Base-by-base conservation (phyloP, 2,888 invertebrate genomes). In the Parnassius smintheus region DNA sequence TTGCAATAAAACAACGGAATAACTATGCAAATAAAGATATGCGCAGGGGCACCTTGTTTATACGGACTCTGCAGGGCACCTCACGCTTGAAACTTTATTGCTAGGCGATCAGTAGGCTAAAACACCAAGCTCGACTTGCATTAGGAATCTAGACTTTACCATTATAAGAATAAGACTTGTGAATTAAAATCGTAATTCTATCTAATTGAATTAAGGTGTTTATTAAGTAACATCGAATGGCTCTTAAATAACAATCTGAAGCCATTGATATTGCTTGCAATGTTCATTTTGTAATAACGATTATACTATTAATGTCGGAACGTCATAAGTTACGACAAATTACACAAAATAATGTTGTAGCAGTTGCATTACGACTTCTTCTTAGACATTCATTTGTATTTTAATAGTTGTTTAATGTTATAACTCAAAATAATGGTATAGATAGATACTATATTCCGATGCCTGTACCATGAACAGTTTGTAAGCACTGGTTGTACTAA, bases 51-150 rank as follows among this genome's bases (percentile, higher is more conserved):
- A 81, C 73, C 76, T 75, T 76, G 80, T 75, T 78, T 78, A 80
- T 78, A 77, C 77, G 71, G 72, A 76, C 82, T 75, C 88, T 60
- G 81, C 85, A 80, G 88, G 88, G 81, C 75, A 78, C 79, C 86
- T 83, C 87, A 87, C 86, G 85, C 80, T 79, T 82, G 71, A 72
- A 75, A 80, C 84, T 78, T 79, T 80, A 74, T 80, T 75, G 74
- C 74, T 70, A 72, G 72, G 66, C 68, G 53, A 65, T 65, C 68
- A 59, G 67, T 68, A 68, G 69, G 59, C 65, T 63, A 63, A 58
- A 48, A 59, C 49, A 35, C 59, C 54, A 49, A 55, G 12, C 44
- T 25, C 41, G 51, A 45, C 42, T 46, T n/a, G 53, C 56, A n/a
- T n/a, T 13, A 22, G 49, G 12, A 61, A 59, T 42, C 10, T 65